phyloP scores from a whole-genome alignment of 2,888 invertebrate species.

The Harpagoxenus sublaevis region DNA sequence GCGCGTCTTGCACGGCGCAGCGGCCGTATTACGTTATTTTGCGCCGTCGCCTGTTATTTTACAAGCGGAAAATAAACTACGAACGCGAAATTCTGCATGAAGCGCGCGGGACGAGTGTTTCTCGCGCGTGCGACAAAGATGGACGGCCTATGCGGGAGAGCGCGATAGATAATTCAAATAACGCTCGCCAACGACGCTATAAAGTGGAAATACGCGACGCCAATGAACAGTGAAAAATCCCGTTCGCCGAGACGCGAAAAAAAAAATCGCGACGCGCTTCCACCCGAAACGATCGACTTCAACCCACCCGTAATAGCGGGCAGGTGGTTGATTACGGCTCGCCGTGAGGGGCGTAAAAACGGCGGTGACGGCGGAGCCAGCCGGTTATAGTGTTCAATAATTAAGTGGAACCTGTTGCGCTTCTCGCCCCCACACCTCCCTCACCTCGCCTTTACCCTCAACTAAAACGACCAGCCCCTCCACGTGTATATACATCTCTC shows the following conservation, averaged over 20 bases:
- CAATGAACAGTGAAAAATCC: conserved; percentile 40
- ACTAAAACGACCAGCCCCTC: conserved; percentile 71
- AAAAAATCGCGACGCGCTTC: conserved; percentile 41
- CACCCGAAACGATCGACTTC: conserved; percentile 68
- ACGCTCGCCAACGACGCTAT: conserved; percentile 7
- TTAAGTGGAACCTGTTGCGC: conserved; percentile 86
- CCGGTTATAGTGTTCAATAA: conserved; percentile 84
- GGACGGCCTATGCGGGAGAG: neutral
- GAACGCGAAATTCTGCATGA: conserved; percentile 8
- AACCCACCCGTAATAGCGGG: conserved; percentile 74
- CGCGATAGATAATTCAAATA: conserved; percentile 3
- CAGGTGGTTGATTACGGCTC: conserved; percentile 79
- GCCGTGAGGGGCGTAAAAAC: conserved; percentile 73
- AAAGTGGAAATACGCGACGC: conserved; percentile 6
- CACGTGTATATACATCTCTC: conserved; percentile 48
- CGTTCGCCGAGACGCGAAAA: conserved; percentile 7
- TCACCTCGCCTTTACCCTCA: conserved; percentile 64
- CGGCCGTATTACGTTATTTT: conserved; percentile 23
- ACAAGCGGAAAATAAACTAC: conserved; percentile 4
- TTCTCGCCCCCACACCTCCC: conserved; percentile 77
- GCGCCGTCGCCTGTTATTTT: conserved; percentile 33
- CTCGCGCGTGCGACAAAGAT: neutral
- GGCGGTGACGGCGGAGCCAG: conserved; percentile 71
- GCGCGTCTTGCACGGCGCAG: conserved; percentile 15
- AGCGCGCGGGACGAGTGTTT: neutral